Evolutionary conservation across 92 coral and sea anemone species (phyloP), one percentile per base, ranked within the genome.

Genomic region (Anthopleura xanthogrammica): DNA sequence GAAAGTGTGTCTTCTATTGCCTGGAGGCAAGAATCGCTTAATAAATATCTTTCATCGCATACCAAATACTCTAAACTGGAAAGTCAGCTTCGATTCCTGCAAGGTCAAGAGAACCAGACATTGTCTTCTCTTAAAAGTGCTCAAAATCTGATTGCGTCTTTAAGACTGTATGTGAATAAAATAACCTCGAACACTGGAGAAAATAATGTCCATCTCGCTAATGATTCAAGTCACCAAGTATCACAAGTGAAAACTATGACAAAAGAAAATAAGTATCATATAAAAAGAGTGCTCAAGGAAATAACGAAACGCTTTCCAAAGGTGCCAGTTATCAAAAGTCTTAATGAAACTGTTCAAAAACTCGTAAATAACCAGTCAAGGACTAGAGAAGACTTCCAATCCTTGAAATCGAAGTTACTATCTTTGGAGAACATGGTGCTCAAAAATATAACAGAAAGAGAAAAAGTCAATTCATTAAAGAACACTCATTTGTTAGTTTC

Each of bases 81-180:
- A 77, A 76, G 83, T 29, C 56, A 85, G 50, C 41, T 90, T 16
- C 70, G 82, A 16, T 56, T 83, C 40, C 83, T 90, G 20, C 82
- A 85, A 48, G 68, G 84, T 83, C 83, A 87, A 70, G 86, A 90
- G 41, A 90, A 90, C 40, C 89, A 89, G 75, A 86, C 95, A 24
- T 78, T 84, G 4, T 55, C 87, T 8, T 86, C 92, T 13, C 82
- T 89, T 65, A 68, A 77, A 1, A 75, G 24, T 65, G 90, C 89
- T 2, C 77, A 89, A 76, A 60, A 79, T 20, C 78, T 86, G 12
- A 79, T 89, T 46, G 80, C 72, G 41, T 56, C 90, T 52, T 60
- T 84, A n/a, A 79, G 46, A 22, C 80, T 57, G 17, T 89, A 83
- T 78, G 40, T 89, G 13, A 71, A 82, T 42, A 91, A 86, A 54